Base-by-base conservation (phyloP, 1,140 invertebrate species). In the Diorhabda carinulata region DNA sequence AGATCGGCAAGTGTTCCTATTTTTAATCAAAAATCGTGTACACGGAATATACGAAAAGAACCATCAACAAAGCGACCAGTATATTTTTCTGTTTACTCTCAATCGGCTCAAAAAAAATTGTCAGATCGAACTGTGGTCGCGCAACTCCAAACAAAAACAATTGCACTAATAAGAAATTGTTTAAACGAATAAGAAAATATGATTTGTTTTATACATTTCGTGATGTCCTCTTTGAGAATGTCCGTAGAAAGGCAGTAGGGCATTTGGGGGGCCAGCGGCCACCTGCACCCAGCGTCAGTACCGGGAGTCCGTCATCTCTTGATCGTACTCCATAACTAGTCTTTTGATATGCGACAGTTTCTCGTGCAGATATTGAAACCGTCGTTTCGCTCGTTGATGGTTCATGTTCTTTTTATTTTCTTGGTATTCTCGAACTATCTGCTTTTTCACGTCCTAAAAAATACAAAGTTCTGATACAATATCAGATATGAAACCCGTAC, bases 301-400 rank as follows among this genome's bases (percentile, higher is more conserved):
- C 65, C 52, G 59, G 44, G 25, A 57, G 43, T 62, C 61, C 64
- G 61, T 45, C 69, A 82, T 77, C 61, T 78, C 78, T 71, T 84
- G 80, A 77, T 96, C 93, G 83, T 92, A 96, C 41, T 94, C 91
- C 66, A 85, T 78, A 10, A 97, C 92, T 77, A 95, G 85, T 73
- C 87, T 86, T 83, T 97, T 97, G 79, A 97, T 95, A 81, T 96
- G 91, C 69, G 91, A 91, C 80, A 97, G 84, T 81, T 97, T 97
- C 63, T 90, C 89, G 79, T 97, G 94, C 73, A 97, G 85, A 81
- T 94, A 95, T 70, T 92, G 86, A 80, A 94, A 94, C 69, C 92
- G 87, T 74, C 84, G 83, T 81, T 91, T 91, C 70, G 89, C 87
- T 69, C 88, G 85, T 73, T 89, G 86, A 78, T 92, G 92, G 61